These are phyloP conservation scores for Bombyx mori DNA, from an alignment of 1,140 invertebrate species.

Conservation along the genomic window ASM3026992v2 NC_085110.1:11483501-11484000, in stretches of 20 bases:
- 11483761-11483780: slow-evolving; percentile 97
- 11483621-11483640: slow-evolving; percentile 98
- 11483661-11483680: slow-evolving; percentile 98
- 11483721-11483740: slow-evolving; percentile 97
- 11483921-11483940: slow-evolving; percentile 99
- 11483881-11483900: slow-evolving; percentile 98
- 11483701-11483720: slow-evolving; percentile 96
- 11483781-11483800: slow-evolving; percentile 98
- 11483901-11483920: slow-evolving; percentile 98
- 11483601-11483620: slow-evolving; percentile 98
- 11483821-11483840: slow-evolving; percentile 93
- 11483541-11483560: slow-evolving; percentile 99
- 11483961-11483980: slow-evolving; percentile 99
- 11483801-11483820: slow-evolving; percentile 98
- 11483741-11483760: slow-evolving; percentile 98
- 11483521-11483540: slow-evolving; percentile 97
- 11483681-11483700: slow-evolving; percentile 98
- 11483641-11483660: slow-evolving; percentile 94
- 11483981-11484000: slow-evolving; percentile 99
- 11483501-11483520: slow-evolving; percentile 71
- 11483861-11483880: slow-evolving; percentile 97
- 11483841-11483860: slow-evolving; percentile 95
- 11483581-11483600: slow-evolving; percentile 84
- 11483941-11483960: slow-evolving; percentile 98
- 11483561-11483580: slow-evolving; percentile 99